A percentile compares a stretch with the other conserved stretches of the same genome.
These are phyloP conservation scores for Thalassarche chlororhynchos DNA, from an alignment of 2,113 vertebrate species.

Conservation along the genomic window DNA sequence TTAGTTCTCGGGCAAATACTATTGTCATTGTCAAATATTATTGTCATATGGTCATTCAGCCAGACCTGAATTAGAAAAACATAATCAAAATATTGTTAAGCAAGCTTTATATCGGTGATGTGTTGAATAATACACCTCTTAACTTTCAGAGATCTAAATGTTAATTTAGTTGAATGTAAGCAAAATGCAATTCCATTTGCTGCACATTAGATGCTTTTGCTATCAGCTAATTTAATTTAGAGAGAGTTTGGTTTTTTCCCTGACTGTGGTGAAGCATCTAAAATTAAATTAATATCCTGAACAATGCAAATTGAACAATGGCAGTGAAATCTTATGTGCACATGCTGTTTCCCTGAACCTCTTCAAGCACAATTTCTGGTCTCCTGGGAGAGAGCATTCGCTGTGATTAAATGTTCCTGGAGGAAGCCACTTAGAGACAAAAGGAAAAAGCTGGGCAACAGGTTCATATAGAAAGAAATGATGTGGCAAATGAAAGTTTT, in stretches of 20 bases:
- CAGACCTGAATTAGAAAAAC: background rate
- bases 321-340: background rate
- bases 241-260: background rate
- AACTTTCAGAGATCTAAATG: background rate
- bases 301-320: background rate
- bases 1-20: background rate
- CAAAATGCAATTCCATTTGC: background rate
- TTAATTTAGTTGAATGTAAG: background rate
- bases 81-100: background rate
- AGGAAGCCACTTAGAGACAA: background rate
- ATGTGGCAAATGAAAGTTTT: background rate
- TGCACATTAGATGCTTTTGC: background rate
- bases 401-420: background rate
- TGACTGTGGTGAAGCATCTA: background rate
- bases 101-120: background rate
- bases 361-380: background rate
- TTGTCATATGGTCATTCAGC: background rate
- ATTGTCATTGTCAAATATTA: background rate
- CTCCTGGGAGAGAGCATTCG: background rate
- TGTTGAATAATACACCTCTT: background rate
- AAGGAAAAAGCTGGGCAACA: background rate
- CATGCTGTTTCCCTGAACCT: background rate
- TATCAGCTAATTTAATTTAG: background rate
- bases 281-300: background rate
- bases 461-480: background rate